Base-by-base conservation (phyloP, 2,113 vertebrate species). In the Epinephelus lanceolatus region DNA sequence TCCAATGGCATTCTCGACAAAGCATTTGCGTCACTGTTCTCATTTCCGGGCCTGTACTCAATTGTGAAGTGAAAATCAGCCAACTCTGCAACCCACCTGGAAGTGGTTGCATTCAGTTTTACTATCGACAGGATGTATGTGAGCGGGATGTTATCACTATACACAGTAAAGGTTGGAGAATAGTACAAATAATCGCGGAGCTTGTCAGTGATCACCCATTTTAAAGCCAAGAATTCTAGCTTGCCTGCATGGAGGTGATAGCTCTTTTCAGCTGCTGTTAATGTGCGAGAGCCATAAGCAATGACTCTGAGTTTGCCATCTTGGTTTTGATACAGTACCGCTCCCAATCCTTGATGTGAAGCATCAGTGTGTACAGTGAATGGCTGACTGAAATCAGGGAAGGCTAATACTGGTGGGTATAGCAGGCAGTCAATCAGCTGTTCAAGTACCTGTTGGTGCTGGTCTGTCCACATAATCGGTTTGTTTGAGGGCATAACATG, bases 1-100 rank as follows among this genome's bases (percentile, higher is more conserved):
- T 79, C 67, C 2, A 71, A 18, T 12, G n/a, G 47, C 30, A 62
- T 62, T 2, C 47, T 79, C 1, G 17, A 27, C 33, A 53, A 27
- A 68, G 45, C n/a, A 56, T 71, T 51, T 5, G 78, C 33, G 7
- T 63, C 57, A 21, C 17, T 17, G 6, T 71, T 71, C 25, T 56
- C 33, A 3, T 7, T 63, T 3, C 33, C 49, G 3, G 55, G 57
- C 13, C 25, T 63, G n/a, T 45, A 79, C 33, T 71, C 45, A 3
- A 71, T 63, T 27, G 45, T 71, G 17, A 79, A 71, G 47, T 79
- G 65, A 23, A 60, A 76, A 56, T 76, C 19, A 12, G 52, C 74
- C 6, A 42, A 45, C 37, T 68, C 40, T n/a, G 63, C 52, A 45
- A 57, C 52, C 40, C 61, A 75, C 25, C 75, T 77, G 15, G 25